Evolutionary conservation across 53 echinoderm and acorn worm species (phyloP).

Genomic region (Patiria pectinifera): DNA sequence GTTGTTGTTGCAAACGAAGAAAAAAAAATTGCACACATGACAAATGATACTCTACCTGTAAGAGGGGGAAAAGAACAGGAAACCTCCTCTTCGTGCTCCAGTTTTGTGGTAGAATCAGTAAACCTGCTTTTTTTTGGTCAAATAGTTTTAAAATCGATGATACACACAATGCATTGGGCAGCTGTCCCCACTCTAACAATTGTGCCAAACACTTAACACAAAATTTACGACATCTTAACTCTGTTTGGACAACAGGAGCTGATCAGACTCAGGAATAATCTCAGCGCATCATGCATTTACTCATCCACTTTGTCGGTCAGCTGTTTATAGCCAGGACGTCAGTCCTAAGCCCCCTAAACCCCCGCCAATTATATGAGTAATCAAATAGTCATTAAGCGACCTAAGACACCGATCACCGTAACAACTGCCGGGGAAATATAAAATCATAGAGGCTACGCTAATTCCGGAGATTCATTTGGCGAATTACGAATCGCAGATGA

Average conservation of each 20-base stretch:
- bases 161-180: too few relatives aligned
- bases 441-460: too few relatives aligned
- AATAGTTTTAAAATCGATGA: too few relatives aligned
- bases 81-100: too few relatives aligned
- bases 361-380: conserved; percentile 54
- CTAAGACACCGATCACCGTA: neutral
- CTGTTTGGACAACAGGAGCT: neutral
- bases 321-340: conserved; percentile 30
- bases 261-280: neutral
- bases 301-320: conserved; percentile 9
- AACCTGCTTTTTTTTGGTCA: too few relatives aligned
- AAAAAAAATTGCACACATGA: too few relatives aligned
- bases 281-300: neutral
- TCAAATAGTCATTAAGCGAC: conserved; percentile 40
- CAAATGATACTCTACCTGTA: too few relatives aligned
- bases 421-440: neutral
- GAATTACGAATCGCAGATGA: neutral
- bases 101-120: too few relatives aligned
- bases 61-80: too few relatives aligned
- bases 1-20: too few relatives aligned
- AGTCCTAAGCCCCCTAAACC: neutral
- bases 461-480: neutral
- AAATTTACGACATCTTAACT: neutral
- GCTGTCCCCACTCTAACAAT: neutral
- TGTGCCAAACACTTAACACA: neutral